A percentile compares a stretch with the other conserved stretches of the same genome.
phyloP scores from a whole-genome alignment of 53 echinoderm and acorn worm species.

The Holothuria scabra region DNA sequence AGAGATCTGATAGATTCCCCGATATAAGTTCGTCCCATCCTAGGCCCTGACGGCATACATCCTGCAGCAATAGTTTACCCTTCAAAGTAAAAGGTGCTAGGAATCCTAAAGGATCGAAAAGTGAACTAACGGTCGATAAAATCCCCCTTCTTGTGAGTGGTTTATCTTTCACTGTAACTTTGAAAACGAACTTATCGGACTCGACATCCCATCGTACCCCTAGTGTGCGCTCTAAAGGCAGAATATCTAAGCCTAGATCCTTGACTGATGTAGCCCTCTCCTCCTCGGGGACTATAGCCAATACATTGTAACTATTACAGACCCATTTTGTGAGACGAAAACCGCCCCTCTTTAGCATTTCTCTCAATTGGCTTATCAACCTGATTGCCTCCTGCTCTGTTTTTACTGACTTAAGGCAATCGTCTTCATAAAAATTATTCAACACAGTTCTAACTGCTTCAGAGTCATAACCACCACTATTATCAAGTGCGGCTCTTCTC shows the following conservation, averaged over 20 bases:
- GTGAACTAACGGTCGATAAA: conserved; percentile 54
- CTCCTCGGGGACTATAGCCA: conserved; percentile 32
- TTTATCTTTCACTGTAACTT: conserved; percentile 23
- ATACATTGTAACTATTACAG: conserved; percentile 45
- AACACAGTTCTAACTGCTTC: conserved; percentile 30
- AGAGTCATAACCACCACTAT: neutral
- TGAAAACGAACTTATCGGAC: conserved; percentile 60
- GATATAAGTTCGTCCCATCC: conserved; percentile 62
- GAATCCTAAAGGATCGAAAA: conserved; percentile 74
- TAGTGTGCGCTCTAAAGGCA: conserved; percentile 51
- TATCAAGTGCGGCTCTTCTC: conserved; percentile 53
- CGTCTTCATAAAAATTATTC: conserved; percentile 65
- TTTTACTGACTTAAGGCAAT: conserved; percentile 64
- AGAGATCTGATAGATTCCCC: neutral
- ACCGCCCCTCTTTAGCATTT: conserved; percentile 25
- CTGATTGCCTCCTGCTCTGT: conserved; percentile 35
- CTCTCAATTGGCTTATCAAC: conserved; percentile 22
- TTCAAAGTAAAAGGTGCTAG: conserved; percentile 60
- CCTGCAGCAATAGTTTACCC: conserved; percentile 63
- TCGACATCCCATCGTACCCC: conserved; percentile 59
- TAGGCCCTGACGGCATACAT: conserved; percentile 50
- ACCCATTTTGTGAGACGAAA: conserved; percentile 61
- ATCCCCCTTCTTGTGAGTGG: conserved; percentile 68
- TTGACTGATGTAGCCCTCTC: conserved; percentile 57
- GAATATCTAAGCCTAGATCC: conserved; percentile 31